Evolutionary conservation across 2,113 vertebrate species (phyloP).

Genomic region (Lepus europaeus): DNA sequence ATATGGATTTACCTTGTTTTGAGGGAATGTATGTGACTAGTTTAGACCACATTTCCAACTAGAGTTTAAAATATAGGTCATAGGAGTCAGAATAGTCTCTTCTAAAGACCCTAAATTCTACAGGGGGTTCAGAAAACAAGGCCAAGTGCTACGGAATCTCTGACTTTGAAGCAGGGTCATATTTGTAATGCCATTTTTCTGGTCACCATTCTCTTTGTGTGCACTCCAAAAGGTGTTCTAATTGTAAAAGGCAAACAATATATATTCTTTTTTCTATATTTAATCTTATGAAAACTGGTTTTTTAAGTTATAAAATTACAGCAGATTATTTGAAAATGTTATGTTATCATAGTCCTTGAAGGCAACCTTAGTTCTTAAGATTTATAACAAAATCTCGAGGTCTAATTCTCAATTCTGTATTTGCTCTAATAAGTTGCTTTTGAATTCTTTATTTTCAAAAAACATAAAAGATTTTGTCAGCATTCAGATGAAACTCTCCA

Average conservation of each 20-base stretch:
- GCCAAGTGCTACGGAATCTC: background rate
- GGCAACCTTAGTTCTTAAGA: conserved; percentile 43
- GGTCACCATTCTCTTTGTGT: background rate
- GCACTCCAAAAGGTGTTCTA: background rate
- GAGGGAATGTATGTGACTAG: background rate
- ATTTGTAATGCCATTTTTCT: background rate
- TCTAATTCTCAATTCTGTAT: conserved; percentile 11
- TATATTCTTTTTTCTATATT: background rate
- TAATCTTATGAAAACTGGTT: background rate
- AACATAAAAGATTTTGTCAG: conserved; percentile 18
- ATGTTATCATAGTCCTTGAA: conserved; percentile 39
- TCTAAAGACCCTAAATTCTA: background rate
- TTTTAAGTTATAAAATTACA: conserved; percentile 8
- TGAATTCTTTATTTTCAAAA: conserved; percentile 45
- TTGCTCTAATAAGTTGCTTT: conserved; percentile 42
- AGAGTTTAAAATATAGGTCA: background rate
- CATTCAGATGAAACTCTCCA: background rate
- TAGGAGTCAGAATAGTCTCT: background rate
- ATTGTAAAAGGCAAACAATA: background rate
- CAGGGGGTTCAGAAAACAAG: background rate
- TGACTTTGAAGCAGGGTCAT: background rate
- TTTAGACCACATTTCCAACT: conserved; percentile 2
- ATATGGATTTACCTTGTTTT: conserved; percentile 27
- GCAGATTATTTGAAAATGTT: conserved; percentile 4
- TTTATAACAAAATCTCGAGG: background rate